These are phyloP conservation scores for Pantherophis alleghaniensis DNA, from an alignment of 2,797 vertebrate genomes.

Conservation along the genomic window DNA sequence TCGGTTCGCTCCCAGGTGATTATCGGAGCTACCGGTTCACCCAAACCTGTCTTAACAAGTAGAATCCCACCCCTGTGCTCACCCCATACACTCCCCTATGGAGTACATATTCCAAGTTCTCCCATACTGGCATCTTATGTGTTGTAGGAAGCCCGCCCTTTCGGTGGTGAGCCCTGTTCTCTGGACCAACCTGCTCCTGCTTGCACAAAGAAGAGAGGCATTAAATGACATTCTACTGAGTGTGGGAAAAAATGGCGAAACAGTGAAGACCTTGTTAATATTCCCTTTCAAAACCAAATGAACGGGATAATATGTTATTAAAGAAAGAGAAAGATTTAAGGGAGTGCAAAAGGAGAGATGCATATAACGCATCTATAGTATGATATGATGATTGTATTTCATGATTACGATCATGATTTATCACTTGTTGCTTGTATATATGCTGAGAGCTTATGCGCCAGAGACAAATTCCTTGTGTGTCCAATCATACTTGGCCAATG, in stretches of 20 bases:
- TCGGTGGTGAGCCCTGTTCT: too few relatives aligned
- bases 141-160: too few relatives aligned
- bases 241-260: too few relatives aligned
- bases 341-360: neutral
- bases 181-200: too few relatives aligned
- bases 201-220: neutral
- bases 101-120: too few relatives aligned
- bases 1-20: too few relatives aligned
- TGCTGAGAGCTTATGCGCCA: neutral
- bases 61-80: too few relatives aligned
- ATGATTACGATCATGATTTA: neutral
- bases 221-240: too few relatives aligned
- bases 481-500: neutral
- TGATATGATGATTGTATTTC: neutral
- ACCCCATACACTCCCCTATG: too few relatives aligned
- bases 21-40: too few relatives aligned
- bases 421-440: neutral
- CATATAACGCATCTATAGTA: neutral
- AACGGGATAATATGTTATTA: neutral
- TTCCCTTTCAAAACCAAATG: neutral
- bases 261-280: neutral
- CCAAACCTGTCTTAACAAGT: too few relatives aligned
- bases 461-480: neutral
- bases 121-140: too few relatives aligned
- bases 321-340: neutral